phyloP scores from a whole-genome alignment of 2,113 vertebrate species.

The Siphamia tubifer region DNA sequence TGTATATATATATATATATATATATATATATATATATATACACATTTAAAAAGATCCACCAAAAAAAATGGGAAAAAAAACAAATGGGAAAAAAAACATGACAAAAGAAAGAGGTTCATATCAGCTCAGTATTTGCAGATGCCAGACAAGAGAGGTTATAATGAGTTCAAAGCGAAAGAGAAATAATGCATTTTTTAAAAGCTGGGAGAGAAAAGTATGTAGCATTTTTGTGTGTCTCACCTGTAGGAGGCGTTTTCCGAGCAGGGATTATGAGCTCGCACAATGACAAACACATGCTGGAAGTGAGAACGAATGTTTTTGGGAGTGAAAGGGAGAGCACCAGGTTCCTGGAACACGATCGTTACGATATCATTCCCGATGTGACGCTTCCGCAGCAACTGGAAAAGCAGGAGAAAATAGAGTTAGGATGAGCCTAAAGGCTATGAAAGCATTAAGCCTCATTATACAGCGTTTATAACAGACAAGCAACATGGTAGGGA shows the following conservation, averaged over 20 bases:
- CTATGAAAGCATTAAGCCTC: not conserved
- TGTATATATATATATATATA: too few relatives aligned
- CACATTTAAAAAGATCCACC: too few relatives aligned
- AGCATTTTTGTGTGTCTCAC: slow-evolving; percentile 70
- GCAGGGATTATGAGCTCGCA: slow-evolving; percentile 88
- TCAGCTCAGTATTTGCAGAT: too few relatives aligned
- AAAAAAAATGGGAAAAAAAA: too few relatives aligned
- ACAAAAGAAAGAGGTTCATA: too few relatives aligned
- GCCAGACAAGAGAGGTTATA: too few relatives aligned
- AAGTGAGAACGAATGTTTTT: slow-evolving; percentile 99
- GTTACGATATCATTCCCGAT: slow-evolving; percentile 98
- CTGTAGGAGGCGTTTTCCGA: slow-evolving; percentile 94
- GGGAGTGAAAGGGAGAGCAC: slow-evolving; percentile 94
- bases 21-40: too few relatives aligned
- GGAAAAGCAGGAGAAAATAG: not conserved
- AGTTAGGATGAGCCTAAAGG: not conserved
- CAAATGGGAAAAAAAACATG: too few relatives aligned
- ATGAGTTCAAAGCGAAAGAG: too few relatives aligned
- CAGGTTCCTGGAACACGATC: slow-evolving; percentile 97
- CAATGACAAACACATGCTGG: slow-evolving; percentile 96
- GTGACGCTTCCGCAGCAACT: slow-evolving; percentile 95
- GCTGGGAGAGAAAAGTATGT: too few relatives aligned
- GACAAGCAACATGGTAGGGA: too few relatives aligned
- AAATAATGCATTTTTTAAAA: too few relatives aligned
- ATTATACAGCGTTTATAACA: not conserved